A percentile compares a stretch with the other conserved stretches of the same genome.
These are phyloP conservation scores for Apodemus speciosus DNA, from an alignment of 2,113 vertebrate species.

Conservation along the genomic window DNA sequence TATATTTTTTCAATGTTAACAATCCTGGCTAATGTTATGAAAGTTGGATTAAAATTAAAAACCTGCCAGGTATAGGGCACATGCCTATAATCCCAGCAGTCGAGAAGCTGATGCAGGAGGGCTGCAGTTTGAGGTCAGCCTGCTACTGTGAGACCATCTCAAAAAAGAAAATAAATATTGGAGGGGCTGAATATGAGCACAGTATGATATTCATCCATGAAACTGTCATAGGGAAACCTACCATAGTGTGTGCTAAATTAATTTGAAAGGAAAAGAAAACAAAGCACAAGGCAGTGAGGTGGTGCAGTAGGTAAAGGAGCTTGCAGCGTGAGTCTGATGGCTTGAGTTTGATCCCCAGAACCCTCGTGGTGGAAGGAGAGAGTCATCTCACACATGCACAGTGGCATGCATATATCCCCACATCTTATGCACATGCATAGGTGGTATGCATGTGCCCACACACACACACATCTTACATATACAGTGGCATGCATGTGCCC, in stretches of 20 bases:
- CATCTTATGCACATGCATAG: too few relatives aligned
- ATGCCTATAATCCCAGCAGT: not conserved
- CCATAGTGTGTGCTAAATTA: not conserved
- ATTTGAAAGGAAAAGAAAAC: not conserved
- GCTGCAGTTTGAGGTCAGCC: not conserved
- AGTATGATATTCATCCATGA: not conserved
- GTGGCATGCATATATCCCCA: not conserved
- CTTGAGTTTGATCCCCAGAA: not conserved
- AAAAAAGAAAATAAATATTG: not conserved
- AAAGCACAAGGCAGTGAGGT: not conserved
- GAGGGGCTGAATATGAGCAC: not conserved
- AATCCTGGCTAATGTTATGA: not conserved
- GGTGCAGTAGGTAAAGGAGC: not conserved
- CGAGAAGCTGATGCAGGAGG: not conserved
- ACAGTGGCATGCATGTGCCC: too few relatives aligned
- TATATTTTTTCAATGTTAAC: not conserved
- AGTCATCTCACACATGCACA: not conserved
- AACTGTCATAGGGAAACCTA: not conserved
- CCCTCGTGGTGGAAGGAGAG: not conserved
- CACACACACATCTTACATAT: too few relatives aligned
- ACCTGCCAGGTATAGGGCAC: not conserved
- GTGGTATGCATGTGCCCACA: too few relatives aligned
- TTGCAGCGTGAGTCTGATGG: not conserved
- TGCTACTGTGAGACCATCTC: not conserved
- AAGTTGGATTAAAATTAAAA: not conserved